Evolutionary conservation across 2,888 invertebrate genomes (phyloP), one percentile per base, ranked within the genome.

Genomic region (Drosophila testacea): DNA sequence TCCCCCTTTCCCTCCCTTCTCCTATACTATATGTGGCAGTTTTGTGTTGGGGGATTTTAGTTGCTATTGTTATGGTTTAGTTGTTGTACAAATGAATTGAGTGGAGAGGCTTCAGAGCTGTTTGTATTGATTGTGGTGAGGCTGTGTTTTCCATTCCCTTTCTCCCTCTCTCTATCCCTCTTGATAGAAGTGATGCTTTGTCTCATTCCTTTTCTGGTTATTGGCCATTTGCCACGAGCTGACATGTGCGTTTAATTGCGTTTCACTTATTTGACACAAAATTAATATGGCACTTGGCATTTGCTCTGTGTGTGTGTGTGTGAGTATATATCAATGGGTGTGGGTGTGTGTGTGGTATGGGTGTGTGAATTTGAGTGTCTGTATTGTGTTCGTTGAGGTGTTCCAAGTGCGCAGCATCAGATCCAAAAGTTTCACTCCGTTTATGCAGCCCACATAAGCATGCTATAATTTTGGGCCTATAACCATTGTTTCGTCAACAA

Each of bases 231-330:
- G 78, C 76, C 79, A 79, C 47, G 65, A 73, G 74, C 75, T 84
- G 90, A 80, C 88, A 90, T 88, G 89, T 88, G 89, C 82, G 89
- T 84, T 90, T 88, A 90, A 88, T 90, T 88, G 82, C 79, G 79
- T 89, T 88, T 90, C 76, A 83, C 83, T 88, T 90, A 90, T 83
- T 90, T 86, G 83, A 88, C 88, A 88, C 79, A 88, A 89, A 79
- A 89, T 90, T 88, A 85, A 89, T 90, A 85, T 77, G 82, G 60
- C 76, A 75, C 67, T 73, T 61, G 69, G 51, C 59, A 51, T 50
- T 64, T 36, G 50, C 41, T 61, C 32, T 42, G 6, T 48, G 28
- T 11, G 16, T 48, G 13, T 42, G 6, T 52, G 34, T 11, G 13
- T 47, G 13, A 11, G 27, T 42, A 10, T 41, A 16, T 10, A 10